Conservation (phyloP, 2,888 invertebrate species). For the Fragum whitleyi region DNA sequence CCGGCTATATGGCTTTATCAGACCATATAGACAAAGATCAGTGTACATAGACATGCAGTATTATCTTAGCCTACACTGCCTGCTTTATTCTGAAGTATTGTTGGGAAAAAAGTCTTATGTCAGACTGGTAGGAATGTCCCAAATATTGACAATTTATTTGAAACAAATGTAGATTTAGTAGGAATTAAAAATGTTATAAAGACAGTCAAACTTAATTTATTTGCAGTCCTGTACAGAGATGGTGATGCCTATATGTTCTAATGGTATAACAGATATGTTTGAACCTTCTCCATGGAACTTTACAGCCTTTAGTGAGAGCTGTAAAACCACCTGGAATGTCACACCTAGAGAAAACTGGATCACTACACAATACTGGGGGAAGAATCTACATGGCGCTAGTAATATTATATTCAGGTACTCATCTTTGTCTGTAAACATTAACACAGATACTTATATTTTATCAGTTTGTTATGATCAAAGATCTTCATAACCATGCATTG, state of each 20-base stretch:
- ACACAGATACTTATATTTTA: neutral
- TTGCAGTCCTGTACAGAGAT: conserved; percentile 96
- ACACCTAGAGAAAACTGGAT: conserved; percentile 90
- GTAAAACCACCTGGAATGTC: conserved; percentile 90
- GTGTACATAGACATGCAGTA: too few species aligned
- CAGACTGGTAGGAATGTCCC: too few species aligned
- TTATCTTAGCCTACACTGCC: too few species aligned
- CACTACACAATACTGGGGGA: conserved; percentile 92
- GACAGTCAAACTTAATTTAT: neutral
- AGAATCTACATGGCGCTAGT: conserved; percentile 88
- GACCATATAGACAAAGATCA: too few species aligned
- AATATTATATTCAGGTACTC: conserved; percentile 88
- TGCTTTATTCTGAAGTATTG: too few species aligned
- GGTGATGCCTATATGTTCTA: conserved; percentile 97
- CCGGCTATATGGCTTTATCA: too few species aligned
- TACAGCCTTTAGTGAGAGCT: conserved; percentile 88
- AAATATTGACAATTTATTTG: too few species aligned
- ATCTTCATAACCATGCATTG: too few species aligned
- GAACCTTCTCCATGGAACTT: conserved; percentile 89
- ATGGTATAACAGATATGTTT: conserved; percentile 93
- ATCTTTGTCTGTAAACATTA: neutral
- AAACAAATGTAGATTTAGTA: too few species aligned
- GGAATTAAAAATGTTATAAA: too few species aligned
- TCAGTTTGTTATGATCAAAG: too few species aligned
- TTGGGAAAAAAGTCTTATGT: too few species aligned